Conservation (phyloP, 2,888 invertebrate genomes). For the Torymus aiolomorphi region DNA sequence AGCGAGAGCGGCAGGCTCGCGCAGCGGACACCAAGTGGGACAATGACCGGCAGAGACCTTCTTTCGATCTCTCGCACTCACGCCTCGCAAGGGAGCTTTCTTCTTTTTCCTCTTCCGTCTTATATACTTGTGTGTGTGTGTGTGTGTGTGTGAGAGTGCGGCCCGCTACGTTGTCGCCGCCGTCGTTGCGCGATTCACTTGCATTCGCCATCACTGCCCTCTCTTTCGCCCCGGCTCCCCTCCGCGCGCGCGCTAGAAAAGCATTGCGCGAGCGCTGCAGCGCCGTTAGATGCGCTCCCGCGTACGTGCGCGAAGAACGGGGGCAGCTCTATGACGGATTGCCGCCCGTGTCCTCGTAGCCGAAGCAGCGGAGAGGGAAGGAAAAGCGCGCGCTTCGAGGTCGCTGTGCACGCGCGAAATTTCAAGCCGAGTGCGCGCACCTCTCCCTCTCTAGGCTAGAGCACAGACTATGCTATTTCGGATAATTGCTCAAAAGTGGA, state of each 20-base stretch:
- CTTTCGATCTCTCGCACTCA: conserved; percentile 64
- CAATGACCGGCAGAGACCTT: conserved; percentile 76
- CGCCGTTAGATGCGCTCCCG: conserved; percentile 34
- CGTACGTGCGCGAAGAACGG: conserved; percentile 51
- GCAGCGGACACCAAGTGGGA: conserved; percentile 69
- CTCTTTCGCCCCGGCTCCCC: conserved; percentile 5
- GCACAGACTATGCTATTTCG: background rate
- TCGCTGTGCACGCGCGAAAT: conserved; percentile 19
- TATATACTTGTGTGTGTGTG: background rate
- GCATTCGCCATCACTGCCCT: conserved; percentile 37
- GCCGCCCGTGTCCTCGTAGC: background rate
- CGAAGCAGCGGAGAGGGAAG: background rate
- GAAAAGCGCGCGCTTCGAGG: conserved; percentile 24
- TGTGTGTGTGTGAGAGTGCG: too few species aligned
- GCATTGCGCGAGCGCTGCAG: conserved; percentile 43
- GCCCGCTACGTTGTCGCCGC: background rate
- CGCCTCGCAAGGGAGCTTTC: conserved; percentile 44
- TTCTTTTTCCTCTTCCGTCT: conserved; percentile 52
- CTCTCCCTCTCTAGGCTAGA: background rate
- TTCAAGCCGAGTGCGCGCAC: background rate
- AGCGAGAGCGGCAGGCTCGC: conserved; percentile 11
- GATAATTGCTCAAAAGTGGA: conserved; percentile 53
- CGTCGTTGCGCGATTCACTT: conserved; percentile 49
- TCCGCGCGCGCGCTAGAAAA: conserved; percentile 53
- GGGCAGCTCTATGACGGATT: conserved; percentile 56